Evolutionary conservation across 2,113 vertebrate species (phyloP).

Genomic region (Lagopus leucura): DNA sequence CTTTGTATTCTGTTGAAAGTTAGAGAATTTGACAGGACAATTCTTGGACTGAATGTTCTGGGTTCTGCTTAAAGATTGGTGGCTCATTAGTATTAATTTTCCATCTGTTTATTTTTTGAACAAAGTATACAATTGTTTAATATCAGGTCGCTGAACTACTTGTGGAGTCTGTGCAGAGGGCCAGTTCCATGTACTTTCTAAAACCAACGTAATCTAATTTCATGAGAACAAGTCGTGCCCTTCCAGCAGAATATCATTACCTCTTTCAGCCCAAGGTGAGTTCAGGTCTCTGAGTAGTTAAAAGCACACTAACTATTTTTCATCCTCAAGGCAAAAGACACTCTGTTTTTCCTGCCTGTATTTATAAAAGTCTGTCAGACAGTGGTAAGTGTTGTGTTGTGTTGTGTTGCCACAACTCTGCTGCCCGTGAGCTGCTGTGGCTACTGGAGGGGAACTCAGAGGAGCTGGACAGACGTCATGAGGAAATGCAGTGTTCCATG

Average conservation of each 20-base stretch:
- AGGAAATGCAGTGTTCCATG: neutral
- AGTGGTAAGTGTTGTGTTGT: neutral
- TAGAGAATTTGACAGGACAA: neutral
- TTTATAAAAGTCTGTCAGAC: neutral
- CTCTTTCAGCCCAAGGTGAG: neutral
- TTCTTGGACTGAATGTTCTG: neutral
- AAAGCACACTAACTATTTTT: neutral
- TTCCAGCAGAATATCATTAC: neutral
- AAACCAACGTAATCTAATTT: neutral
- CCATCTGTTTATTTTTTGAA: neutral
- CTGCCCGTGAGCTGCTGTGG: neutral
- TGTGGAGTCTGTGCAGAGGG: neutral
- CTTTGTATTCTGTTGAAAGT: neutral
- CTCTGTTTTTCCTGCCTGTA: neutral
- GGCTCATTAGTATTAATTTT: neutral
- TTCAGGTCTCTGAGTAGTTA: neutral
- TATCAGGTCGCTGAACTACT: neutral
- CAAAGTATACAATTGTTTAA: neutral
- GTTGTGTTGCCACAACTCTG: neutral
- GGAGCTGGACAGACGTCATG: neutral
- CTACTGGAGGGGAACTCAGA: neutral
- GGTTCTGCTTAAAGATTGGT: neutral
- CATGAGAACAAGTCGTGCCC: neutral
- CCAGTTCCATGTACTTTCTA: neutral
- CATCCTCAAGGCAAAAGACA: neutral